Percentiles rank a stretch among this genome's conserved stretches.
Conservation (phyloP, 1,140 invertebrate species). For the Dendroctonus valens region DNA sequence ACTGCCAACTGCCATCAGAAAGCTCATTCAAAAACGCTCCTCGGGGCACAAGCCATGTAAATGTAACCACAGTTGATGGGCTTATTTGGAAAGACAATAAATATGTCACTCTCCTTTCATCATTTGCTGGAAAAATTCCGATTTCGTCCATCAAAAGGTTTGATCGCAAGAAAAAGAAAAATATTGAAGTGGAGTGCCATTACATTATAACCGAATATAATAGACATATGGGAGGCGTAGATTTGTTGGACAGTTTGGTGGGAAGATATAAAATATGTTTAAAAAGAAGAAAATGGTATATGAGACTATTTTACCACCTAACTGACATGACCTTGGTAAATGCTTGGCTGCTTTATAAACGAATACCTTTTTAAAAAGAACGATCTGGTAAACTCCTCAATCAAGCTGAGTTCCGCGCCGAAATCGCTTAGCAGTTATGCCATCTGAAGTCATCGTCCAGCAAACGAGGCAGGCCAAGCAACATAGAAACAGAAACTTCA, state of each 20-base stretch:
- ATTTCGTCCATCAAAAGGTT: conserved; percentile 19
- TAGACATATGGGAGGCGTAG: conserved; percentile 39
- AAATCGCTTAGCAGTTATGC: conserved; percentile 28
- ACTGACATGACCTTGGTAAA: conserved; percentile 39
- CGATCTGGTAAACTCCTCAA: conserved; percentile 11
- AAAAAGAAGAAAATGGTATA: conserved; percentile 46
- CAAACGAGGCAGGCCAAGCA: conserved; percentile 12
- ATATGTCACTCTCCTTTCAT: conserved; percentile 25
- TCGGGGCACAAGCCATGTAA: not conserved
- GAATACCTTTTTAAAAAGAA: conserved; percentile 8
- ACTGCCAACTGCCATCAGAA: conserved; percentile 35
- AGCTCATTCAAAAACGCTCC: conserved; percentile 8
- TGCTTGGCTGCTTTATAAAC: conserved; percentile 36
- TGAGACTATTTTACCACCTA: conserved; percentile 42
- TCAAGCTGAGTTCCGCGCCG: conserved; percentile 30
- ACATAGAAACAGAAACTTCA: too few relatives aligned
- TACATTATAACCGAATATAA: conserved; percentile 21
- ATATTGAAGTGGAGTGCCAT: conserved; percentile 23
- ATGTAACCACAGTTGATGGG: conserved; percentile 20
- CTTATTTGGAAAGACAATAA: conserved; percentile 37
- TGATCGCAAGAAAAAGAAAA: conserved; percentile 32
- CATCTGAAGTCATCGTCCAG: too few relatives aligned
- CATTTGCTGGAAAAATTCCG: conserved; percentile 23
- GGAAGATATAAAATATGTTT: conserved; percentile 50
- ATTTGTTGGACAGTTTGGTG: conserved; percentile 51